phyloP scores from a whole-genome alignment of 2,113 vertebrate species.

The Istiophorus platypterus region DNA sequence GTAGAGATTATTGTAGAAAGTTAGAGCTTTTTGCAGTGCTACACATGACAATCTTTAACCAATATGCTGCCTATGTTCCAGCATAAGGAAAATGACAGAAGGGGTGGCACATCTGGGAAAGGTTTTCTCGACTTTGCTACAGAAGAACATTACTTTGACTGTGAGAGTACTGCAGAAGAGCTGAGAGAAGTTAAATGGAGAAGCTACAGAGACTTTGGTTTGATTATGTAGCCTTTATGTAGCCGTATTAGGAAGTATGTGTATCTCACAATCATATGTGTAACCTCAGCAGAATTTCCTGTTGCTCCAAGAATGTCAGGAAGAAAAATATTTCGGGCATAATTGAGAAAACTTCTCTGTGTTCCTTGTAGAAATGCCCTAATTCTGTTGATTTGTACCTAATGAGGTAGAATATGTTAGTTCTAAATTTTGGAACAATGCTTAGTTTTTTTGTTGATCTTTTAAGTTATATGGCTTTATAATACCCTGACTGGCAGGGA shows the following conservation, averaged over 20 bases:
- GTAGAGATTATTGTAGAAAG: neutral
- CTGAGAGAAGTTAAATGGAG: neutral
- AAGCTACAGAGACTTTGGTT: neutral
- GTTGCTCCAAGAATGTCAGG: neutral
- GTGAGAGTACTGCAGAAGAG: neutral
- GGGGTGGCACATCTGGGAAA: neutral
- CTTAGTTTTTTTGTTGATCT: neutral
- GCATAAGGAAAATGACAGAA: neutral
- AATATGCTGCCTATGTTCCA: neutral
- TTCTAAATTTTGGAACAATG: neutral
- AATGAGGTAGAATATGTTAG: neutral
- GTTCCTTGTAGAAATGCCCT: neutral
- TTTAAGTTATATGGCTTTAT: neutral
- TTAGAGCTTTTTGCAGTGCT: neutral
- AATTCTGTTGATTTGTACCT: neutral
- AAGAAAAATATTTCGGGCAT: neutral
- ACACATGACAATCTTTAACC: neutral
- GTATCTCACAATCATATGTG: neutral
- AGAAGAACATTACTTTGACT: neutral
- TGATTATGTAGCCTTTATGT: neutral
- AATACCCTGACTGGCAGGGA: neutral
- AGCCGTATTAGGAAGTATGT: neutral
- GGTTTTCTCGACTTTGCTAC: constrained; percentile 7
- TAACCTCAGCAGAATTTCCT: constrained; percentile 1
- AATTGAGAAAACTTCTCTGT: neutral